Evolutionary conservation across 2,888 invertebrate species (phyloP), one percentile per base, ranked within the genome.

Genomic region (Sphinx pinastri): DNA sequence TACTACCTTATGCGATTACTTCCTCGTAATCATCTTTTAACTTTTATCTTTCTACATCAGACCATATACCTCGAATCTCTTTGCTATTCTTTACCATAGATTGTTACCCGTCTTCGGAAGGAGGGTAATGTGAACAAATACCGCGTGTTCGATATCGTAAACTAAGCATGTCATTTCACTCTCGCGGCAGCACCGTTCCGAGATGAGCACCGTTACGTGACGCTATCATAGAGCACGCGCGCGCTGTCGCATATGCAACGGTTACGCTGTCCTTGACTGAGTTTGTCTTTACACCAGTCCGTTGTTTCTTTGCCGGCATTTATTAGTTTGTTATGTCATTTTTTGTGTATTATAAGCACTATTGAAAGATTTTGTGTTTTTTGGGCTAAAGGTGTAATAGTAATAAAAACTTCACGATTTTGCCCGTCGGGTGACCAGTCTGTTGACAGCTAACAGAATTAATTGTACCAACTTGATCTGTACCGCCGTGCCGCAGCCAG

Each of bases 141-240:
- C 47, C 14, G 16, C 45, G 11, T 16, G 16, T 47, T 47, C 2
- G 49, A 63, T 68, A 71, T 25, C 74, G 72, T 74, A 72, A 72
- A 71, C 57, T 67, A 63, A 68, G 69, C 71, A 73, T 70, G 74
- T 79, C 71, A 76, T 78, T 80, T 80, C 80, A 82, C 82, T 83
- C 74, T 84, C 80, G 70, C 75, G 73, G 71, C 74, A 71, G 69
- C 69, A 70, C 71, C 74, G 76, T 76, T 77, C 75, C 72, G 70
- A 74, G 71, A 74, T 70, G 74, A 73, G n/a, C 13, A 70, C 69
- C 75, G 75, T 75, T 74, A 70, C 55, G 70, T 80, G 75, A 75
- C 76, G 75, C 73, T 75, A 76, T 66, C 55, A 72, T 70, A 70
- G 67, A 71, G 67, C 73, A 71, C 70, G 72, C 71, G 75, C 71